phyloP scores from a whole-genome alignment of 2,797 vertebrate species.

The Argya squamiceps region DNA sequence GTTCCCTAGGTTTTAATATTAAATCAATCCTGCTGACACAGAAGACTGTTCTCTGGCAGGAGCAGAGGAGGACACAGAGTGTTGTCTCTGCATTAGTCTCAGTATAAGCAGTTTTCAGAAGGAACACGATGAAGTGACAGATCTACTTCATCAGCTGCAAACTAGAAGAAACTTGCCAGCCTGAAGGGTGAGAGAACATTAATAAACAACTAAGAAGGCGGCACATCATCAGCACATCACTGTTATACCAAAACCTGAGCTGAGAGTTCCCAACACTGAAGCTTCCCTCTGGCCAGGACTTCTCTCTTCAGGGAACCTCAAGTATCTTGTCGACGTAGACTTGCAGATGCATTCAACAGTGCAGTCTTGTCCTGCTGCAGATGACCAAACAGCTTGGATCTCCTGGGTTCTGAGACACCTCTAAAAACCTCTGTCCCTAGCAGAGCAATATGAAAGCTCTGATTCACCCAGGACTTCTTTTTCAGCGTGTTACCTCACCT shows the following conservation, averaged over 20 bases:
- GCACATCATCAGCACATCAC: background rate
- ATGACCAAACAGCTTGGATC: background rate
- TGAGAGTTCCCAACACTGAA: background rate
- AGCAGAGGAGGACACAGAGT: background rate
- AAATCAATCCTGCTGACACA: background rate
- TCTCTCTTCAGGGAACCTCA: background rate
- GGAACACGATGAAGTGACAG: background rate
- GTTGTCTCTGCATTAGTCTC: background rate
- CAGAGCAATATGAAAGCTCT: background rate
- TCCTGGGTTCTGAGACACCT: background rate
- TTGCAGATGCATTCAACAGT: background rate
- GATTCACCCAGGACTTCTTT: background rate
- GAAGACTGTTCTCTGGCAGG: background rate
- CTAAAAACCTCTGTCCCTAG: background rate
- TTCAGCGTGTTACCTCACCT: background rate
- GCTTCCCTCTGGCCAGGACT: background rate
- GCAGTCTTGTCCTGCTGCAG: background rate
- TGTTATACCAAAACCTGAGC: background rate
- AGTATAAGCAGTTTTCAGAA: background rate
- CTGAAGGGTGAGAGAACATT: background rate
- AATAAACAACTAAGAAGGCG: background rate
- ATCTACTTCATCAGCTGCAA: background rate
- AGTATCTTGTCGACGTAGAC: accelerated
- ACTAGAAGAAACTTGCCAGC: background rate
- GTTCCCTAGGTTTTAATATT: background rate